A percentile compares a stretch with the other conserved stretches of the same genome.
These are phyloP conservation scores for Rhinichthys klamathensis DNA, from an alignment of 2,113 vertebrate genomes.

Conservation along the genomic window DNA sequence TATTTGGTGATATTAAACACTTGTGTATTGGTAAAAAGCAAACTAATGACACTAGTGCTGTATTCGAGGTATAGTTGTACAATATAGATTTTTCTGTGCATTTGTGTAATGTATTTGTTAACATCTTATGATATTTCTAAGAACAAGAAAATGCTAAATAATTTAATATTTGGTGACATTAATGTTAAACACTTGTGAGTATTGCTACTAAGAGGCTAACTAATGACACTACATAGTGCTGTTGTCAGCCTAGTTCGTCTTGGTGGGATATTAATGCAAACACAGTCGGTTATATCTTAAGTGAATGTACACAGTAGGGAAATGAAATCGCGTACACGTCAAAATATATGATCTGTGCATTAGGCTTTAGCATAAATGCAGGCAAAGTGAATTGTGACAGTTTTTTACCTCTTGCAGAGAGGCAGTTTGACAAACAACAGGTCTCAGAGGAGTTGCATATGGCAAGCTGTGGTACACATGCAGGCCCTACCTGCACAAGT, in stretches of 20 bases:
- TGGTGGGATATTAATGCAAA: conserved; percentile 16
- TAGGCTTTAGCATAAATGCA: conserved; percentile 10
- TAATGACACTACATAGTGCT: conserved; percentile 1
- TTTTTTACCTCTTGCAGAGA: neutral
- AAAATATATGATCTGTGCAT: conserved; percentile 21
- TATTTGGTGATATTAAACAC: neutral
- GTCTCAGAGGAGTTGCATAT: neutral
- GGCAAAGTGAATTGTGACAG: conserved; percentile 10
- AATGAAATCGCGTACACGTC: conserved; percentile 3
- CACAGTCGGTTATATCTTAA: conserved; percentile 13
- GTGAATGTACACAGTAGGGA: neutral
- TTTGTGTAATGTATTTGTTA: neutral
- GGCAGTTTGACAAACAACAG: conserved; percentile 5
- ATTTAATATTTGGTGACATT: neutral
- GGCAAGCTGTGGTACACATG: neutral
- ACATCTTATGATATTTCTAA: neutral
- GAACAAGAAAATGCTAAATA: neutral
- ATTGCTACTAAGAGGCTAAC: conserved; percentile 1
- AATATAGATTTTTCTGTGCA: neutral
- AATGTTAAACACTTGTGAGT: neutral
- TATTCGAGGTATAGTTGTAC: neutral
- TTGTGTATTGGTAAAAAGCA: neutral
- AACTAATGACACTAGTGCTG: too few species aligned
- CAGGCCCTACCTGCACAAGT: conserved; percentile 30
- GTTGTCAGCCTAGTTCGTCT: conserved; percentile 11